A percentile compares a stretch with the other conserved stretches of the same genome.
These are phyloP conservation scores for Sigmodon hispidus DNA, from an alignment of 2,113 vertebrate species.

Conservation along the genomic window DNA sequence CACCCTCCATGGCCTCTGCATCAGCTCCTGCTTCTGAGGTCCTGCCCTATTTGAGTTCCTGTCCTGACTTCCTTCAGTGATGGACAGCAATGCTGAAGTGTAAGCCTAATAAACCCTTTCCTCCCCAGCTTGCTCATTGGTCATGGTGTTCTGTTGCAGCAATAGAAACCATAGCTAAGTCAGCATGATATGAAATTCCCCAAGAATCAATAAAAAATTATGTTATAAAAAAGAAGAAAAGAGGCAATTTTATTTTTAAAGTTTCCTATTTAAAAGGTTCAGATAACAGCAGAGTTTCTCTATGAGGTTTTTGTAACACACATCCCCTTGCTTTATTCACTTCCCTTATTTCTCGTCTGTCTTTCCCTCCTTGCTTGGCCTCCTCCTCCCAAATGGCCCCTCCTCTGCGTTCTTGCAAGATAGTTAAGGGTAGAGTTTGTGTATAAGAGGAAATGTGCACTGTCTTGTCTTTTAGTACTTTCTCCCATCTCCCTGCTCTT, in stretches of 20 bases:
- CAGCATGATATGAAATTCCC: background rate
- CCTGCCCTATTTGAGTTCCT: background rate
- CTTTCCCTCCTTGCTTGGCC: background rate
- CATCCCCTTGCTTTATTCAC: background rate
- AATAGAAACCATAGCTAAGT: background rate
- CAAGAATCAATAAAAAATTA: background rate
- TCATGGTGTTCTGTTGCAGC: background rate
- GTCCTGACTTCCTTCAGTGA: background rate
- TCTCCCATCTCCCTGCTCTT: too few relatives aligned
- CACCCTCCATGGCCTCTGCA: background rate
- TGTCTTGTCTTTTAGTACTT: background rate
- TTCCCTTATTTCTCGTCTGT: background rate
- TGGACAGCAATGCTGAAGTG: background rate
- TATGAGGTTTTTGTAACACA: background rate
- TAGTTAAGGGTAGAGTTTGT: background rate
- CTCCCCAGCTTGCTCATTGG: background rate
- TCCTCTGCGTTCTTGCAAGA: background rate
- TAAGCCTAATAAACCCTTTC: background rate
- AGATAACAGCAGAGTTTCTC: background rate
- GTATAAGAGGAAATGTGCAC: background rate
- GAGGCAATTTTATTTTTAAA: background rate
- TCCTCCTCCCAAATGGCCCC: background rate
- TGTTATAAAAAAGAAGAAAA: background rate
- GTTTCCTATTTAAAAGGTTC: background rate
- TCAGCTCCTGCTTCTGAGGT: too few relatives aligned